Base-by-base conservation (phyloP, 2,113 vertebrate genomes). In the Herpetotheres cachinnans region DNA sequence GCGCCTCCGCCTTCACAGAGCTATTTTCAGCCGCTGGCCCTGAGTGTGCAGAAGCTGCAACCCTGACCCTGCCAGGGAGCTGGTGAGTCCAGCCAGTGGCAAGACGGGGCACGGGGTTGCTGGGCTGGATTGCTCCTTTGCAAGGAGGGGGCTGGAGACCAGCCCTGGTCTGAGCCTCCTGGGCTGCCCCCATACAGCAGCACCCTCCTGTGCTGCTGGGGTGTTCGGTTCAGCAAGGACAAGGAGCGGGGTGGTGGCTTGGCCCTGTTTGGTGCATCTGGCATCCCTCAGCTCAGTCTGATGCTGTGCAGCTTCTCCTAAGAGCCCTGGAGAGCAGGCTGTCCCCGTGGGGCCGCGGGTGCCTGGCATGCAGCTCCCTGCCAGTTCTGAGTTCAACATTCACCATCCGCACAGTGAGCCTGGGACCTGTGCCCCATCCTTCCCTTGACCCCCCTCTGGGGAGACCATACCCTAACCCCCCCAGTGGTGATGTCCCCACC, bases 1-100 rank as follows among this genome's bases (percentile, higher is more conserved):
- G 4, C 67, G 42, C 94, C 72, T 36, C 66, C 0, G 2, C 66
- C 47, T 86, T n/a, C 86, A 86, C 93, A 91, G 38, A 89, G 72
- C 88, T 98, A 97, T 97, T 97, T 97, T 97, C 91, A 96, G 95
- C 91, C 2, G 2, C 78, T 65, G 84, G 34, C 59, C 82, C 81
- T 0, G 0, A 80, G 63, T n/a, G 38, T 62, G 32, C 24, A 6
- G 77, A 61, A 80, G 73, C 62, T 38, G 12, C 82, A 89, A 13
- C 80, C 52, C 73, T 32, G 78, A 85, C 47, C 50, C 69, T 73
- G 26, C 79, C 1, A 6, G 65, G 63, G n/a, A 59, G 18, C 55
- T 7, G 29, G 26, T 0, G 6, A 93, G 29, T 29, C 54, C 17
- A 2, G 62, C 8, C 36, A 61, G 46, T 1, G 0, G 42, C 6